Base-by-base conservation (phyloP, 1,140 invertebrate genomes). In the Drosophila ambigua region DNA sequence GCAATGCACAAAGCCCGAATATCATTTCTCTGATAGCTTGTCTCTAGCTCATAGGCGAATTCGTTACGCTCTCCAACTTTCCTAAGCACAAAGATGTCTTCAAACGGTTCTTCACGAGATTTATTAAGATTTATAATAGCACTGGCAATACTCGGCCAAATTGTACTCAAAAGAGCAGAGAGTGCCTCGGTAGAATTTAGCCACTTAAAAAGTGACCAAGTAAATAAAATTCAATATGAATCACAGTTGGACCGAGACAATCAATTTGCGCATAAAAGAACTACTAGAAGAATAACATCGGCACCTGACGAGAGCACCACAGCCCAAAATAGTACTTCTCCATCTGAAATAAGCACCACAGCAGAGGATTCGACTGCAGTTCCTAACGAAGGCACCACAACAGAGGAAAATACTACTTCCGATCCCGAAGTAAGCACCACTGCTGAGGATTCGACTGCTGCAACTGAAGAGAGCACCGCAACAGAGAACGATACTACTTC, bases 11-110 rank as follows among this genome's bases (percentile, higher is more conserved):
- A 15, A 15, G 31, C 24, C n/a, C 35, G 31, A 53, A 49, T 28
- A 67, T 59, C 63, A 75, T 50, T 73, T 69, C n/a, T 20, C 9
- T 44, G 31, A 68, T 49, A 46, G 44, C 16, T 58, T 58, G 46
- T 49, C 31, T 54, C 41, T 43, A 43, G 43, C 11, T 69, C 64
- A 35, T 15, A 69, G 44, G 43, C 11, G 49, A 72, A 59, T 35
- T 31, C 20, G 60, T 58, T 9, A 9, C 35, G 41, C 39, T 72
- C 39, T 9, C 35, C 11, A 23, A 15, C 7, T 41, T 1, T 2
- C 9, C 5, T 15, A 31, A 28, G n/a, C 35, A 5, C 26, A 39
- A 20, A 20, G 16, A 8, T 35, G 15, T 6, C 8, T 13, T n/a
- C 8, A 2, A 16, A 11, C 9, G 9, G 24, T 4, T 41, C 24